phyloP scores from a whole-genome alignment of 2,797 vertebrate species.

The Pseudochaenichthys georgianus region DNA sequence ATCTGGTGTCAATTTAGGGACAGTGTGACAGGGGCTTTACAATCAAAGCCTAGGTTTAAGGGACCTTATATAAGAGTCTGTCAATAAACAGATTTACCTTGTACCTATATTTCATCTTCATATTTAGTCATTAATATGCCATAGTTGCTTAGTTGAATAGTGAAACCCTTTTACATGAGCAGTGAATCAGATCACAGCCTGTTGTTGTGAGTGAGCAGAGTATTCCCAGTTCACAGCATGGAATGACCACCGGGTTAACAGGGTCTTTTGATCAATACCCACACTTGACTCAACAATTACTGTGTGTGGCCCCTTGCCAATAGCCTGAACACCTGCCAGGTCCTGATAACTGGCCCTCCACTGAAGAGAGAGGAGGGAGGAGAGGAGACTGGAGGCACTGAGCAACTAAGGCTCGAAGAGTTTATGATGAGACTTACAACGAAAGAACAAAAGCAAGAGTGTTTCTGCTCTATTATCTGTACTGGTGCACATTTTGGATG shows the following conservation, averaged over 20 bases:
- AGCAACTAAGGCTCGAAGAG: conserved; percentile 7
- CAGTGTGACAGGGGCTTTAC: no score
- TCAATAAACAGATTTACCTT: no score
- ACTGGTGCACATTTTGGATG: neutral
- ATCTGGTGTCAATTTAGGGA: no score
- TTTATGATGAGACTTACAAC: conserved; percentile 14
- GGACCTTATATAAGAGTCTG: no score
- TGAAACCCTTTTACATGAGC: neutral
- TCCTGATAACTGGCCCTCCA: neutral
- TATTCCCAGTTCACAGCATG: neutral
- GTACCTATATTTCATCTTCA: no score
- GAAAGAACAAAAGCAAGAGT: neutral
- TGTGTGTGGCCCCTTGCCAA: neutral
- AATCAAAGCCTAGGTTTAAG: neutral
- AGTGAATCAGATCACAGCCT: neutral
- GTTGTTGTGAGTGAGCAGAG: neutral
- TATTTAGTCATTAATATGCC: neutral
- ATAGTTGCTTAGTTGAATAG: no score
- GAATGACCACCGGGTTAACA: neutral
- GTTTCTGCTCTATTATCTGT: neutral
- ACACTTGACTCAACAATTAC: conserved; percentile 10
- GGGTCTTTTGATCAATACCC: conserved; percentile 23
- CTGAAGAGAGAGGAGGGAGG: neutral
- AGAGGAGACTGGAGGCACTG: conserved; percentile 7
- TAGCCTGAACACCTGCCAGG: conserved; percentile 13